Evolutionary conservation across 2,888 invertebrate genomes (phyloP).

Genomic region (Vesta saturnalis): DNA sequence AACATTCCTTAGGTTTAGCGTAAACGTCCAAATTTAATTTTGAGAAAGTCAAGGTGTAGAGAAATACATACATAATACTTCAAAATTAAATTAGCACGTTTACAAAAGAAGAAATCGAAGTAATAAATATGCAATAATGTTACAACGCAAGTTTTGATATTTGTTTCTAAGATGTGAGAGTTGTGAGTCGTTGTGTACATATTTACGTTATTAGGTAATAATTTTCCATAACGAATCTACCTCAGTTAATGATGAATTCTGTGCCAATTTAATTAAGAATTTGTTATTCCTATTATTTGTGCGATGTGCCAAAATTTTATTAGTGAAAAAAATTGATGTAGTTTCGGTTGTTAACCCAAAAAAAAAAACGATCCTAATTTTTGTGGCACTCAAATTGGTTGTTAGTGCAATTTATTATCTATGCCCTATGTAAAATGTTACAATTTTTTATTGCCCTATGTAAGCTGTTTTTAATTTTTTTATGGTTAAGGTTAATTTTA

Average conservation of each 20-base stretch:
- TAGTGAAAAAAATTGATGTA: slow-evolving; percentile 31
- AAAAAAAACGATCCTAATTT: slow-evolving; percentile 10
- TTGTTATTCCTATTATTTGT: slow-evolving; percentile 34
- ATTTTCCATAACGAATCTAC: slow-evolving; percentile 61
- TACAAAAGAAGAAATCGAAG: slow-evolving; percentile 37
- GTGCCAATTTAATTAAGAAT: slow-evolving; percentile 43
- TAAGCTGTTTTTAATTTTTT: slow-evolving; percentile 18
- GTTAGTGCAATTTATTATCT: slow-evolving; percentile 42
- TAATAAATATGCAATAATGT: slow-evolving; percentile 57
- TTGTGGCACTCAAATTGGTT: slow-evolving; percentile 32
- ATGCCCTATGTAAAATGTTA: slow-evolving; percentile 15
- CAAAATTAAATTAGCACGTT: slow-evolving; percentile 35
- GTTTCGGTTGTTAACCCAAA: slow-evolving; percentile 19
- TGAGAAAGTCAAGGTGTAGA: slow-evolving; percentile 20
- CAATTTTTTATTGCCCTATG: slow-evolving; percentile 1
- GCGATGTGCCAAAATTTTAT: slow-evolving; percentile 39
- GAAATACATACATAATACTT: neutral
- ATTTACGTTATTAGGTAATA: slow-evolving; percentile 57
- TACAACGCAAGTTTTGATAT: slow-evolving; percentile 62
- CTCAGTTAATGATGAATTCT: slow-evolving; percentile 57
- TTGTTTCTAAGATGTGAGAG: slow-evolving; percentile 54
- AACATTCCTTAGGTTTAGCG: slow-evolving; percentile 40
- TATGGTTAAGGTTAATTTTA: slow-evolving; percentile 30
- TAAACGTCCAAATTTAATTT: slow-evolving; percentile 33
- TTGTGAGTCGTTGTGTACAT: slow-evolving; percentile 58